Evolutionary conservation across 2,888 invertebrate species (phyloP).

Genomic region (Nephrotoma flavescens): DNA sequence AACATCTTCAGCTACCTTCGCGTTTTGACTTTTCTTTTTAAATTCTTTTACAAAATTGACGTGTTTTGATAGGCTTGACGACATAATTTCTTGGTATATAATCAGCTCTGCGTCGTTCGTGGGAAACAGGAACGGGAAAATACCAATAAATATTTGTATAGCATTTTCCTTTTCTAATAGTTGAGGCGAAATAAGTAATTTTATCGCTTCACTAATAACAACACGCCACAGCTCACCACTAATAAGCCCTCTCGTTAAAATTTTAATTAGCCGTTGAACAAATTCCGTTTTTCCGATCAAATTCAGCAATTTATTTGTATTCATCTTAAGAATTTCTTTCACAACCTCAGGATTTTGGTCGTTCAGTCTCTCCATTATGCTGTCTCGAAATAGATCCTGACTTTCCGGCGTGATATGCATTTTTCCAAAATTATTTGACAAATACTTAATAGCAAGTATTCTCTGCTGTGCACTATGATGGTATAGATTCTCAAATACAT

Average conservation of each 20-base stretch:
- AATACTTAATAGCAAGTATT: constrained; percentile 46
- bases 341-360: constrained; percentile 54
- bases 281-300: constrained; percentile 34
- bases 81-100: neutral
- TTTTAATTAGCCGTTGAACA: constrained; percentile 34
- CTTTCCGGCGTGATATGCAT: constrained; percentile 35
- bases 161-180: constrained; percentile 35
- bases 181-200: constrained; percentile 34
- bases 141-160: constrained; percentile 36
- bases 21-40: neutral
- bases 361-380: constrained; percentile 46
- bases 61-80: neutral
- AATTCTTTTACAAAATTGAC: neutral
- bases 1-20: neutral
- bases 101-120: constrained; percentile 16
- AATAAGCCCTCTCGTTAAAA: constrained; percentile 34
- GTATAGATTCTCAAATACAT: constrained; percentile 54
- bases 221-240: constrained; percentile 28
- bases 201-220: constrained; percentile 31
- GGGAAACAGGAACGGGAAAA: constrained; percentile 49
- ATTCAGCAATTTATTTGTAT: constrained; percentile 26
- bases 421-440: constrained; percentile 38
- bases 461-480: constrained; percentile 53
- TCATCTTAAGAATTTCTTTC: constrained; percentile 35
- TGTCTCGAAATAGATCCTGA: constrained; percentile 44